Base-by-base conservation (phyloP, 2,797 vertebrate genomes). In the Sebastes iracundus region DNA sequence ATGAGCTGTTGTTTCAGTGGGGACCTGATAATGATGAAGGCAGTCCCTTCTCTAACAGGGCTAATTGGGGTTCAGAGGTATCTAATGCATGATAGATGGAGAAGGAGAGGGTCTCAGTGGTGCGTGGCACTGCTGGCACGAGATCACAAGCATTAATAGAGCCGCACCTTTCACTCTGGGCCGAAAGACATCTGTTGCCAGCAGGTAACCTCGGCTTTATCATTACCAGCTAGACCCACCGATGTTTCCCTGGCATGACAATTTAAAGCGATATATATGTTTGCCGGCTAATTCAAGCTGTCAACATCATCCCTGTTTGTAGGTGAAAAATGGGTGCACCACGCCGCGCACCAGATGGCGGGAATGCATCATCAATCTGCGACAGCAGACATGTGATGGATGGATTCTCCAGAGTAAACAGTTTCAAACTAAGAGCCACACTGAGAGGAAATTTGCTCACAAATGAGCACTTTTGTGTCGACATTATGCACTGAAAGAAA, bases 121-220 rank as follows among this genome's bases (percentile, higher is more conserved):
- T 90, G 87, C 79, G 59, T 74, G 88, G 82, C 83, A 84, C 88
- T 80, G 91, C 89, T 95, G 94, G 95, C 95, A 90, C 81, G 81
- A 90, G 92, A 95, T 95, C 93, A 93, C 91, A 95, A 90, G 93
- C 90, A 92, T 88, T 93, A 94, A 94, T 90, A 90, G 93, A 94
- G 91, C 86, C 78, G 81, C 89, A 92, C 88, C 91, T 91, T 92
- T 93, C 94, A 88, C 88, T 94, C 86, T 76, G 87, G 84, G 82
- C 90, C 86, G 74, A 94, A 93, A 93, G 93, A 95, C 95, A 96
- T 96, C 95, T 95, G 94, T 88, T 93, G 92, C 88, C 95, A 94
- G 94, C 93, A 93, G 95, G 94, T 93, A 87, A 91, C 91, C 91
- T 75, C 76, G 69, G 86, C 93, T 92, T 92, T 90, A 91, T 93